phyloP scores from a whole-genome alignment of 2,113 vertebrate genomes.

The Vulpes lagopus region DNA sequence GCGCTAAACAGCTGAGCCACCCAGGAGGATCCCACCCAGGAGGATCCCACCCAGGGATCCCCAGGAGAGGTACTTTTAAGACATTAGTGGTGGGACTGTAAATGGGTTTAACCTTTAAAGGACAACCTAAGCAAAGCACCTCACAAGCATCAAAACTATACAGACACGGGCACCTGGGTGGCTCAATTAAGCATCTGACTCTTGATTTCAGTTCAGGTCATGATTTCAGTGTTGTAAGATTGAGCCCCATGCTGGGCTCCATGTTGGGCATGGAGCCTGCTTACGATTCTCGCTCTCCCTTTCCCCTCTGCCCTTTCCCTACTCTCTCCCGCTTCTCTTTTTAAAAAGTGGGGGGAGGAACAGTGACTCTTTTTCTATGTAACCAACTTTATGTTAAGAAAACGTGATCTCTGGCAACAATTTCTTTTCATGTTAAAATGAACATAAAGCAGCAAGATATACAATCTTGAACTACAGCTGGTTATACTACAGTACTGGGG shows the following conservation, averaged over 20 bases:
- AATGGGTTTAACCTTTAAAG: background rate
- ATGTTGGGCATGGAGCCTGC: background rate
- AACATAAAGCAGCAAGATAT: constrained; percentile 42
- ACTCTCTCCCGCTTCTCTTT: too few species aligned
- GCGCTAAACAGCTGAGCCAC: too few species aligned
- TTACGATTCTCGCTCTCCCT: background rate
- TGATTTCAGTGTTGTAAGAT: background rate
- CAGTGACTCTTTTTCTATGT: background rate
- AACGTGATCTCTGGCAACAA: background rate
- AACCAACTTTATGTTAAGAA: background rate
- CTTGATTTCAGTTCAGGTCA: background rate
- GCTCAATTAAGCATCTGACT: background rate
- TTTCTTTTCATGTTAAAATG: constrained; percentile 20
- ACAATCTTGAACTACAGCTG: background rate
- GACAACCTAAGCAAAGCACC: background rate
- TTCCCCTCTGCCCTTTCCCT: too few species aligned
- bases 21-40: too few species aligned
- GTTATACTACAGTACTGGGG: background rate
- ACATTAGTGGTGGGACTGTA: background rate
- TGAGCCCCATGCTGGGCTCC: background rate
- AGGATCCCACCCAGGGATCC: too few species aligned
- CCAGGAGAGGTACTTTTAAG: background rate
- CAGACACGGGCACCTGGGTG: background rate
- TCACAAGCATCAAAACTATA: background rate
- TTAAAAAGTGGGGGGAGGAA: too few species aligned